A percentile compares a stretch with the other conserved stretches of the same genome.
Conservation (phyloP, 1,140 invertebrate genomes). For the Caenorhabditis inopinata region DNA sequence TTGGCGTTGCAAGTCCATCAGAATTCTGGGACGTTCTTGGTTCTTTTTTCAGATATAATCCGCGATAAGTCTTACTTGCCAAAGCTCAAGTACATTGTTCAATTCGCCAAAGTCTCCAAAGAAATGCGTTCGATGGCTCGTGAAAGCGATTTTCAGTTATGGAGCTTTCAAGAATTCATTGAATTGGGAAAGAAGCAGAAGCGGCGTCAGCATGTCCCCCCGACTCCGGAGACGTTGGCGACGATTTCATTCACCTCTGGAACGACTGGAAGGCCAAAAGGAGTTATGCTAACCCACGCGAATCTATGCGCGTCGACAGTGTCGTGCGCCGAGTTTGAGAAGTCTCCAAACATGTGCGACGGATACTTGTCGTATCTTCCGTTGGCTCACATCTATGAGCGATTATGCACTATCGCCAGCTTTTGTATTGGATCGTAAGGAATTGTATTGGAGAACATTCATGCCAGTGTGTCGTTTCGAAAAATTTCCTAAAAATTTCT, state of each 20-base stretch:
- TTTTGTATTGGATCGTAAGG: constrained; percentile 5
- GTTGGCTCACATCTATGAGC: constrained; percentile 83
- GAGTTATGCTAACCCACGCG: constrained; percentile 68
- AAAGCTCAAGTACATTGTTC: constrained; percentile 33
- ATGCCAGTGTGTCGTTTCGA: no score
- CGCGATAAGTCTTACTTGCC: background rate
- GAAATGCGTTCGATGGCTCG: background rate
- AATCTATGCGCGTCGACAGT: constrained; percentile 75
- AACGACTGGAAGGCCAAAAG: constrained; percentile 69
- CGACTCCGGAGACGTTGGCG: constrained; percentile 18
- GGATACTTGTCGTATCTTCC: constrained; percentile 83
- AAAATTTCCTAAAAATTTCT: no score
- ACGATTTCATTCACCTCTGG: constrained; percentile 67
- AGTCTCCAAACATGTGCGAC: background rate
- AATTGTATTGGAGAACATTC: no score
- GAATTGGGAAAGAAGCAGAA: constrained; percentile 24
- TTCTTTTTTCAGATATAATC: background rate
- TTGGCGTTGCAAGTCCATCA: no score
- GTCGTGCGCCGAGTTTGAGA: constrained; percentile 72
- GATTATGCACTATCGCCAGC: constrained; percentile 1
- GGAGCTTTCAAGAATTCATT: constrained; percentile 24
- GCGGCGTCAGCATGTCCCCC: background rate
- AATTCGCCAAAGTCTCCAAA: background rate
- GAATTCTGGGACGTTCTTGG: no score
- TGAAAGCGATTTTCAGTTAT: constrained; percentile 23